Evolutionary conservation across 2,113 vertebrate genomes (phyloP).

Genomic region (Nestor notabilis): DNA sequence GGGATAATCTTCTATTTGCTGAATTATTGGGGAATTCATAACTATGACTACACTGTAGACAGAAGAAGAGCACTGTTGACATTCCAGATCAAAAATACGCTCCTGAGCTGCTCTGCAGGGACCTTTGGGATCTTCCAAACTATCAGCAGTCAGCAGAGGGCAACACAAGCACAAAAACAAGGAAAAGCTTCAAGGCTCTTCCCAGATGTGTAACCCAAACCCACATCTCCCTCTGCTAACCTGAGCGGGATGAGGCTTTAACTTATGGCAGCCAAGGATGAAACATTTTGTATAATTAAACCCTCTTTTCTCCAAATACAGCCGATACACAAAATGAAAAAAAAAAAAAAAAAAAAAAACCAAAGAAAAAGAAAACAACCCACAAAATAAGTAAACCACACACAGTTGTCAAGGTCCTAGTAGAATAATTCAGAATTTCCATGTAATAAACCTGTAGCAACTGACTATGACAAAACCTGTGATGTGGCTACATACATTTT

Average conservation of each 20-base stretch:
- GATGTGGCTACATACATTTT: neutral
- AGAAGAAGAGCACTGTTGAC: neutral
- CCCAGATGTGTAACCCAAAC: fast-evolving
- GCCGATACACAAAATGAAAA: neutral
- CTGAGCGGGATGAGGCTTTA: neutral
- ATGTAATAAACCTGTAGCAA: neutral
- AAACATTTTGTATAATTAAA: neutral
- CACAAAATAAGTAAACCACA: neutral
- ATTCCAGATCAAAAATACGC: neutral
- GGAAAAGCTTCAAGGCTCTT: neutral
- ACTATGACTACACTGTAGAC: neutral
- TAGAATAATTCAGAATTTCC: neutral
- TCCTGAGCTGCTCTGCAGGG: neutral
- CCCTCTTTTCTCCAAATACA: neutral
- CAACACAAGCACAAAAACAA: slow-evolving; percentile 28
- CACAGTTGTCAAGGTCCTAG: neutral
- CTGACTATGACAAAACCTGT: neutral
- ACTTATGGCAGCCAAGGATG: neutral
- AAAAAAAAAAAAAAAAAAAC: neutral
- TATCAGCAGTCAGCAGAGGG: slow-evolving; percentile 35
- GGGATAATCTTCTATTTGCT: neutral
- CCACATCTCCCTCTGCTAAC: neutral
- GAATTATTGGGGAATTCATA: neutral
- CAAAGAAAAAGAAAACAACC: neutral
- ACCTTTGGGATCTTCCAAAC: neutral